Evolutionary conservation across 2,797 vertebrate genomes (phyloP), one percentile per base, ranked within the genome.

Genomic region (Notamacropus eugenii): DNA sequence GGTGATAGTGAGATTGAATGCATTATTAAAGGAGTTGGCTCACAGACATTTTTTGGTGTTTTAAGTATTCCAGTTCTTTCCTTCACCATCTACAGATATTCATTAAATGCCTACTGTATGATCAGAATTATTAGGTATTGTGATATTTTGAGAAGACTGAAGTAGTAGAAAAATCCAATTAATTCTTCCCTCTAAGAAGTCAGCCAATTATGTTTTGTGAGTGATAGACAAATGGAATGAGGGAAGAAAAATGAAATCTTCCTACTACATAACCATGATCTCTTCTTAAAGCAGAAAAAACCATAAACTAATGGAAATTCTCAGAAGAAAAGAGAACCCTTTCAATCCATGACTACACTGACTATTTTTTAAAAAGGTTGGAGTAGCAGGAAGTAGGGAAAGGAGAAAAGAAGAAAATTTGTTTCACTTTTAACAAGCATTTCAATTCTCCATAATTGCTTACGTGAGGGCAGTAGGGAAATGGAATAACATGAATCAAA

Each of bases 1-100:
- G 87, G 6, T 52, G 91, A 91, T 90, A 58, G 5, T 67, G 55
- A 90, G 92, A 95, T 92, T 95, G 95, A 97, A 95, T 6, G 91
- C 31, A 54, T 59, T 52, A 90, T 97, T 12, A 54, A 92, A 93
- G 58, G 16, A 46, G 14, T 40, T 74, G 67, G 6, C 14, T 31
- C 57, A 52, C 31, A 93, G 56, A 58, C n/a, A 55, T 40, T 29
- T 27, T 40, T 54, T 55, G 31, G 11, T 29, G 16, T 16, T 67
- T 67, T 62, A n/a, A 67, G 4, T 67, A 67, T 67, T 16, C 31
- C 31, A 91, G 12, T 16, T 54, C 91, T 96, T 93, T 92, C 90
- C 87, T 91, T 0, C 22, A 14, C 52, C 55, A 31, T 19, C 90
- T 54, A 54, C 62, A 92, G 54, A n/a, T 59, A 62, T 46, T 28